Base-by-base conservation (phyloP, 2,113 vertebrate genomes). In the Cheilinus undulatus region DNA sequence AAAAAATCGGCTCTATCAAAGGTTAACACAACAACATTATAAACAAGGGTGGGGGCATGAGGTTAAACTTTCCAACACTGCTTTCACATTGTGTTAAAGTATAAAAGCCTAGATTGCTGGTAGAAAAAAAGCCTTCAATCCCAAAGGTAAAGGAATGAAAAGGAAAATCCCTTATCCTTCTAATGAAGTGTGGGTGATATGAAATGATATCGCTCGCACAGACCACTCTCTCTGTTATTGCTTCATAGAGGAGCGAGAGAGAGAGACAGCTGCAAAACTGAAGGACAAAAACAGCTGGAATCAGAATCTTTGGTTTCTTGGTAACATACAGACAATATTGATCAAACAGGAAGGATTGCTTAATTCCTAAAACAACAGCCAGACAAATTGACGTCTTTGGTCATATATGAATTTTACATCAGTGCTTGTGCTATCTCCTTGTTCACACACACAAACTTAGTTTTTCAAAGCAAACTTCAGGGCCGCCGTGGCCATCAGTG, bases 251-350 rank as follows among this genome's bases (percentile, higher is more conserved):
- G 49, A 73, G 54, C 32, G 63, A 76, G 59, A 61, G 38, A 70
- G n/a, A 34, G 4, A 30, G 28, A 30, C 81, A 82, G 77, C 73
- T 84, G 85, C 73, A 50, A 64, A 19, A 24, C 14, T 77, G 58
- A 88, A 86, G 77, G 64, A 89, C 46, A 79, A 82, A 87, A 92
- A 91, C 93, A 94, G 87, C 90, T 92, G 91, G 76, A 52, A 59
- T 19, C 36, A 40, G 49, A 32, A 13, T 28, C 61, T 42, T 34
- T 46, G 63, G 69, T 83, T 84, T 80, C 80, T 65, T 61, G 38
- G 83, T 75, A 80, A 82, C 65, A 26, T 17, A 9, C 15, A 72
- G 71, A 84, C 50, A 69, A n/a, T 79, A 73, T 76, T 73, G 70
- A 73, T 67, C 15, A 56, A 76, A 79, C 67, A 80, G 70, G 74